phyloP scores from a whole-genome alignment of 2,888 invertebrate genomes.

The Pseudococcus jackbeardsleyi region DNA sequence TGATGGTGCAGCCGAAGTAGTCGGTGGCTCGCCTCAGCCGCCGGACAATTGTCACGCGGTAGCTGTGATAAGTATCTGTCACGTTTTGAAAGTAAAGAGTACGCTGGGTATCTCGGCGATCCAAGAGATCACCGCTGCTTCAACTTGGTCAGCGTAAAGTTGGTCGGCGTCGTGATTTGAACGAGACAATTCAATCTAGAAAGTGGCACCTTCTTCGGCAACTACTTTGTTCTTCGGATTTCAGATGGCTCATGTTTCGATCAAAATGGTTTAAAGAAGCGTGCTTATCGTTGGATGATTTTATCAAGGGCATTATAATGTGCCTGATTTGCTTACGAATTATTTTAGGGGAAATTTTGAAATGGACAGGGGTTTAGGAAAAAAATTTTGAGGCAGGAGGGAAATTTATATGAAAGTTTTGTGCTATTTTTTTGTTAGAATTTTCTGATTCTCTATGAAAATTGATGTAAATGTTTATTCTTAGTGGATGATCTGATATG shows the following conservation, averaged over 20 bases:
- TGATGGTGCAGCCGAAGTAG: neutral
- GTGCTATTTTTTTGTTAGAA: no score
- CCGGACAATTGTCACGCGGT: neutral
- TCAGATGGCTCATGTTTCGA: neutral
- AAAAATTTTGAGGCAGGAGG: no score
- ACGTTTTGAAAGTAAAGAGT: constrained; percentile 16
- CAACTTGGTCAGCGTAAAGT: neutral
- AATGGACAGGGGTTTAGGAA: no score
- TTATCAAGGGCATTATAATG: no score
- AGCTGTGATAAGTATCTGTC: constrained; percentile 41
- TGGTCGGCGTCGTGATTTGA: neutral
- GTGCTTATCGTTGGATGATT: no score
- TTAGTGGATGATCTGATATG: no score
- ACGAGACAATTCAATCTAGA: constrained; percentile 22
- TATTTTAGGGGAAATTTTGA: no score
- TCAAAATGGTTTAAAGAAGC: neutral
- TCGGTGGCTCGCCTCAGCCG: neutral
- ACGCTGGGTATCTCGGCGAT: neutral
- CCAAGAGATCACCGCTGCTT: neutral
- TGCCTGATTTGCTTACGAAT: no score
- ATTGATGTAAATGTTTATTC: no score
- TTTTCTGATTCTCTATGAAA: no score
- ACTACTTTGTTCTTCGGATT: neutral
- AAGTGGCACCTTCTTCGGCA: neutral
- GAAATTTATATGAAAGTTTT: no score